phyloP scores from a whole-genome alignment of 2,113 vertebrate genomes.

The Microtus montanus region DNA sequence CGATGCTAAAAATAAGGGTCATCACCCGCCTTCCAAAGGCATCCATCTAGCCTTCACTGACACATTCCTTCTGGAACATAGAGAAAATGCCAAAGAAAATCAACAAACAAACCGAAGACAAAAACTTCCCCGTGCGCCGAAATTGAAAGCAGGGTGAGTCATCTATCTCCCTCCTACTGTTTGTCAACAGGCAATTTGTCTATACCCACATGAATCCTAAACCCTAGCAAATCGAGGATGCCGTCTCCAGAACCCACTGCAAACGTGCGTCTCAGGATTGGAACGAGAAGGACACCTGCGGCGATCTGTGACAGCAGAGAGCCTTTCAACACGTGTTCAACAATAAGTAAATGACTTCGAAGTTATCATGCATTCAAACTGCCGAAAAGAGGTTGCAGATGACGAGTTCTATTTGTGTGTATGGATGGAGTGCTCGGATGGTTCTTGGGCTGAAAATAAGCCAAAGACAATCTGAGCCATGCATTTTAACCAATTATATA shows the following conservation, averaged over 20 bases:
- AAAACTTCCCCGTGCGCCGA: background rate
- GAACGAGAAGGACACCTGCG: background rate
- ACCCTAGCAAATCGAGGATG: background rate
- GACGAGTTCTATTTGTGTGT: background rate
- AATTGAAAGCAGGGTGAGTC: background rate
- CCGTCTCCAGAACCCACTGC: background rate
- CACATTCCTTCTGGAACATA: background rate
- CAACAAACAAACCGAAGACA: background rate
- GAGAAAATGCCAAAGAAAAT: slow-evolving; percentile 39
- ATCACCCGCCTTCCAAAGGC: background rate
- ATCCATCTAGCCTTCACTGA: background rate
- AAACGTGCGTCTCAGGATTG: background rate
- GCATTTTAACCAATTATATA: background rate
- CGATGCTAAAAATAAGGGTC: background rate
- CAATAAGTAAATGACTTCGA: background rate
- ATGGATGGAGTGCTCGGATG: background rate
- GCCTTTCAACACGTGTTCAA: background rate
- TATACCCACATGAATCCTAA: background rate
- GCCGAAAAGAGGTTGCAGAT: background rate
- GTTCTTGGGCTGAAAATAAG: background rate
- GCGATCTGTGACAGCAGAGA: background rate
- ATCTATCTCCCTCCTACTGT: background rate
- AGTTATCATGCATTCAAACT: background rate
- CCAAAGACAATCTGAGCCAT: slow-evolving; percentile 14
- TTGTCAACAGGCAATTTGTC: background rate